A percentile compares a stretch with the other conserved stretches of the same genome.
Conservation (phyloP, 2,797 vertebrate species). For the Pipistrellus kuhlii region DNA sequence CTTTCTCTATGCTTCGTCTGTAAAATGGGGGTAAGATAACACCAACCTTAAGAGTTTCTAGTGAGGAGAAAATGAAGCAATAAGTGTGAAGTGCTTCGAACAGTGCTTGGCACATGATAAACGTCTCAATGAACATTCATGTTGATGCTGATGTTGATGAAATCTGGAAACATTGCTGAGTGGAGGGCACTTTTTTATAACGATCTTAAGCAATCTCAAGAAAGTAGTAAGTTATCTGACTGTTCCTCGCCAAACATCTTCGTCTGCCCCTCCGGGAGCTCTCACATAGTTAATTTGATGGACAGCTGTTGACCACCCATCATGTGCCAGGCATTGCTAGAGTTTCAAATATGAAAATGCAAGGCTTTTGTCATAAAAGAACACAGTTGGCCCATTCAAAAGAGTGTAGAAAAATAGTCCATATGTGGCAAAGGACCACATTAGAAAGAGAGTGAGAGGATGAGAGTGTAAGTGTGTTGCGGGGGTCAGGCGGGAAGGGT, state of each 20-base stretch:
- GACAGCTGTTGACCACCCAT: background rate
- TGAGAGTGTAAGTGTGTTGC: background rate
- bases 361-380: background rate
- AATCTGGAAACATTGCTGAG: background rate
- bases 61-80: background rate
- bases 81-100: background rate
- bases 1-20: background rate
- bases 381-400: background rate
- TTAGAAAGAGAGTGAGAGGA: background rate
- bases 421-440: background rate
- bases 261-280: background rate
- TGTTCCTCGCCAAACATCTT: background rate
- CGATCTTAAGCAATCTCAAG: background rate
- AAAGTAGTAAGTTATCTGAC: background rate
- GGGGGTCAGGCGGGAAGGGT: no score
- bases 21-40: background rate
- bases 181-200: background rate
- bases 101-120: accelerated
- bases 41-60: background rate
- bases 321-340: background rate
- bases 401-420: background rate
- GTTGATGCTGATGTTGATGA: background rate
- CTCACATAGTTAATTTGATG: background rate
- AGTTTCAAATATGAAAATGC: background rate
- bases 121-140: background rate